Percentiles rank a stretch among this genome's conserved stretches.
These are phyloP conservation scores for Dasypogon diadema DNA, from an alignment of 2,888 invertebrate species.

Conservation along the genomic window DNA sequence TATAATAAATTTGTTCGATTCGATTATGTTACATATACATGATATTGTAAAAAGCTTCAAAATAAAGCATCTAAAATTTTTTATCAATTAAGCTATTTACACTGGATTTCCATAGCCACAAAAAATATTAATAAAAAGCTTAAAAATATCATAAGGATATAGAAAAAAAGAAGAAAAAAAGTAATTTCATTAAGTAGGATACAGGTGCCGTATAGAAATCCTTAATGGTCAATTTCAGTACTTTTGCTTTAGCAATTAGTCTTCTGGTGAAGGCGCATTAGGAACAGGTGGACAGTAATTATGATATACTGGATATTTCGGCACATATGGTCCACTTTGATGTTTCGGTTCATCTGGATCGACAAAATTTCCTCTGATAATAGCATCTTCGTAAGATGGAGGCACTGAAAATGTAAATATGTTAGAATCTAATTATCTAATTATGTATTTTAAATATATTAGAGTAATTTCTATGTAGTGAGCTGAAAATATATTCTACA, in stretches of 20 bases:
- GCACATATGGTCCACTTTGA: conserved; percentile 28
- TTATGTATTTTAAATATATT: no score
- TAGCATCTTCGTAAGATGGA: conserved; percentile 34
- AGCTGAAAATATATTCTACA: no score
- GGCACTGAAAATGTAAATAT: conserved; percentile 22
- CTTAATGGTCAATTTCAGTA: background rate
- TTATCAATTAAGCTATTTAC: background rate
- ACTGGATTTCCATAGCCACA: background rate
- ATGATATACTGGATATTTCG: conserved; percentile 40
- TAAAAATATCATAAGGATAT: no score
- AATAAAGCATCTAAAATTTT: conserved; percentile 22
- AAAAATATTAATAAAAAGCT: no score
- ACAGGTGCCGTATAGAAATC: no score
- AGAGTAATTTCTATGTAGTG: background rate
- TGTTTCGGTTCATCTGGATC: conserved; percentile 28
- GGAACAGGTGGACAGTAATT: conserved; percentile 4
- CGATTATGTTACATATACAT: no score
- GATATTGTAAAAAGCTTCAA: conserved; percentile 27
- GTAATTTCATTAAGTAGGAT: no score
- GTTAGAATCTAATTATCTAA: no score
- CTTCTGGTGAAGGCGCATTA: conserved; percentile 12
- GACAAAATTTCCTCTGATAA: conserved; percentile 2
- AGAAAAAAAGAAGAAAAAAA: no score
- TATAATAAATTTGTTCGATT: no score
- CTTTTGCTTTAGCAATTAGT: background rate